Base-by-base conservation (phyloP, 2,888 invertebrate species). In the Drosophila neotestacea region DNA sequence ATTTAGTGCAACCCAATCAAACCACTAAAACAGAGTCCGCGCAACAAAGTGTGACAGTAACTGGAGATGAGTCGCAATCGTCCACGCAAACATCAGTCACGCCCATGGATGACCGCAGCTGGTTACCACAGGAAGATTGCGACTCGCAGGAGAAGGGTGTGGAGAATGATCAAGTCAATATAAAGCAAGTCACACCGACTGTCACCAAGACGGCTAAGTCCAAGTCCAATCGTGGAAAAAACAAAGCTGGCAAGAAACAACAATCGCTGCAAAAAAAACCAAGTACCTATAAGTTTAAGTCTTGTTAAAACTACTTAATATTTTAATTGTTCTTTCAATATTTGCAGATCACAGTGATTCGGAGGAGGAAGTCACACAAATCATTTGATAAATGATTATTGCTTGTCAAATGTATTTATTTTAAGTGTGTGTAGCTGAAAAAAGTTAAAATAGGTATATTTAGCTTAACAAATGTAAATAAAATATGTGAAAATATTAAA, bases 291-390 rank as follows among this genome's bases (percentile, higher is more conserved):
- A 34, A 11, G 2, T 10, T 16, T 0, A 7, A 16, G 22, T 16
- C 5, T 34, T 28, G 10, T 39, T 4, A 10, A n/a, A 28, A 27
- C 2, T 9, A 22, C 7, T 22, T n/a, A 9, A 39, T 13, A 10
- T 30, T 4, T n/a, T 1, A 27, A 7, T 34, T 22, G 3, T 22
- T 16, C 4, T 4, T 28, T 34, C 10, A 30, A 36, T 9, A 1
- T 36, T 52, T 79, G 7, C 69, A 90, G 89, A 60, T 82, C 48
- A 67, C 22, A 72, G 80, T 73, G 70, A 82, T 60, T 88, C 89
- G 2, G 87, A 84, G 62, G 87, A 84, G 42, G 89, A 86, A 51
- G 56, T 56, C 7, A 86, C 36, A 16, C 55, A 65, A 39, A 42
- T 80, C 27, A 42, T 80, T 36, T 63, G 34, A 61, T 30, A 6